Evolutionary conservation across 2,797 vertebrate species (phyloP).

Genomic region (Rhinatrema bivittatum): DNA sequence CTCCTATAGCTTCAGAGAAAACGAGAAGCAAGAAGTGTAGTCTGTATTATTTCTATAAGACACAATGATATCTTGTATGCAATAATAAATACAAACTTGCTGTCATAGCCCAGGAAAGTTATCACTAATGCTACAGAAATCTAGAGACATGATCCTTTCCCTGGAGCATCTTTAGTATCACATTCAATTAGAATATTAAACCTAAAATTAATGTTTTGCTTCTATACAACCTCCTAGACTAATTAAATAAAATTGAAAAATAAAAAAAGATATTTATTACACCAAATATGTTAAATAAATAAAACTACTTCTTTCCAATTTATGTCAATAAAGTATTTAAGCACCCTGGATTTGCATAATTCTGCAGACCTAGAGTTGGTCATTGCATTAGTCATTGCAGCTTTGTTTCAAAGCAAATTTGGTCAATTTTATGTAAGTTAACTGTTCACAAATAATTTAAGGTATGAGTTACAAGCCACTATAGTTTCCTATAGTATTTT

Average conservation of each 20-base stretch:
- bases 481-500: no score
- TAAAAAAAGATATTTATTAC: slow-evolving; percentile 9
- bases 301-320: not conserved
- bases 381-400: no score
- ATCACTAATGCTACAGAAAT: slow-evolving; percentile 5
- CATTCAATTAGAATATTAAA: slow-evolving; percentile 15
- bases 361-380: no score
- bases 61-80: slow-evolving; percentile 2
- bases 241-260: slow-evolving; percentile 5
- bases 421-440: no score
- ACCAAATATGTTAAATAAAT: not conserved
- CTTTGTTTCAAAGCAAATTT: no score
- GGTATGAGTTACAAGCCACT: no score
- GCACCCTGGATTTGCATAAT: no score
- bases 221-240: slow-evolving; percentile 3
- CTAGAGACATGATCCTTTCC: slow-evolving; percentile 6
- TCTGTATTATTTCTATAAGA: slow-evolving; percentile 5
- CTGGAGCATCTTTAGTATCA: slow-evolving; percentile 9
- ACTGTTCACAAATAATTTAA: no score
- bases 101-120: slow-evolving; percentile 3
- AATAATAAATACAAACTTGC: slow-evolving; percentile 11
- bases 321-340: no score
- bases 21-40: not conserved
- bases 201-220: slow-evolving; percentile 9
- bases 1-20: slow-evolving; percentile 3